Base-by-base conservation (phyloP, 2,888 invertebrate species). In the Ectobius pallidus region DNA sequence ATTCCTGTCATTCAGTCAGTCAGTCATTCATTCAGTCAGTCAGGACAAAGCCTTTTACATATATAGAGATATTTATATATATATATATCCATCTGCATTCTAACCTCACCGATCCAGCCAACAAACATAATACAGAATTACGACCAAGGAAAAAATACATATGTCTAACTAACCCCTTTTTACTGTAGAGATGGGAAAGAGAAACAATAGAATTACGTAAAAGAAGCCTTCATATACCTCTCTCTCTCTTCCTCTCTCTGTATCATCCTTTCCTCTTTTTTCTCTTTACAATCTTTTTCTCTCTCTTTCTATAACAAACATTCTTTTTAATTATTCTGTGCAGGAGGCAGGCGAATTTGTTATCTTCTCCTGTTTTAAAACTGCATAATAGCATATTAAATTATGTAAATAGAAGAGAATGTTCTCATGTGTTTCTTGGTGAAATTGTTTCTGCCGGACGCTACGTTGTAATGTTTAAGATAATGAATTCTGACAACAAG, bases 91-190 rank as follows among this genome's bases (percentile, higher is more conserved):
- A n/a, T n/a, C n/a, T n/a, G n/a, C n/a, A n/a, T n/a, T n/a, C n/a
- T n/a, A n/a, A n/a, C n/a, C n/a, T n/a, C n/a, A 16, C 30, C 49
- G 46, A 52, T 68, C 32, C 52, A n/a, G 20, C 49, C 68, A 27
- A 27, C 68, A 68, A 49, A 32, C 30, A 68, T 68, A 68, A 68
- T 49, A 68, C 27, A 49, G 68, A 68, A 46, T 27, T 30, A 68
- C 52, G 49, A 49, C 49, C 20, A 20, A 20, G 18, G 30, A 27
- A 49, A 1, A 49, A 18, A 7, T 55, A 46, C 46, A 46, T n/a
- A 55, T 11, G 55, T 27, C 55, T 16, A 2, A 22, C 22, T 27
- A 55, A 55, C 55, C 30, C 30, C 14, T 55, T 3, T 44, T 44
- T 11, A 4, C 20, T 9, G 49, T 7, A n/a, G 6, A 18, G 7